Evolutionary conservation across 2,113 vertebrate species (phyloP), one percentile per base, ranked within the genome.

Genomic region (Capricornis sumatraensis): DNA sequence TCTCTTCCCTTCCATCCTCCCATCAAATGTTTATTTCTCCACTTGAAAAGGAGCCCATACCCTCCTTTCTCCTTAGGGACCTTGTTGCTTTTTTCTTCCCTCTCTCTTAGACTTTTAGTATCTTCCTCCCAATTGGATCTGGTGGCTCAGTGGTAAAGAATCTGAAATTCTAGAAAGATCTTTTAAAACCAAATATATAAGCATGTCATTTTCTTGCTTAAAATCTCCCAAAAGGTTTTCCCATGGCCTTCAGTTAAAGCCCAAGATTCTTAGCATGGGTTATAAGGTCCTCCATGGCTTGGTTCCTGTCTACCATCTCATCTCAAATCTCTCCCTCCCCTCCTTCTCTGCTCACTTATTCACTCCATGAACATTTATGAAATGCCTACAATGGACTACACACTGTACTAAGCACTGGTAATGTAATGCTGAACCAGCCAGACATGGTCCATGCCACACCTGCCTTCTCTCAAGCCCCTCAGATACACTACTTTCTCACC

Each of bases 111-210:
- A 89, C 21, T 64, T n/a, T 88, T 28, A 94, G 50, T 21, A 9
- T 94, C 15, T 71, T 84, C 78, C 55, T 53, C 12, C 55, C 50
- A 88, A 52, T 5, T 87, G 87, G 33, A 91, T 91, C 36, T 76
- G 23, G 36, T 74, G 36, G 71, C 21, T 74, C 36, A 74, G 36
- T 43, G 71, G 71, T 76, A 76, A 76, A 76, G 36, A 43, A 76
- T 43, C 71, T 43, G 71, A 40, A 71, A 71, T 71, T 71, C 67
- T 33, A 94, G 53, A 87, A 87, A 94, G 8, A 93, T 2, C 52
- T 95, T 94, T 79, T 86, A 71, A 97, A 96, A 92, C 27, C 23
- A 71, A 89, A 94, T n/a, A 76, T 16, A 60, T 7, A 19, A 71
- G 55, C 23, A 25, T 78, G 43, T 53, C 36, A 91, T 33, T 82